These are phyloP conservation scores for Trisateles emortualis DNA, from an alignment of 2,888 invertebrate genomes.

Conservation along the genomic window DNA sequence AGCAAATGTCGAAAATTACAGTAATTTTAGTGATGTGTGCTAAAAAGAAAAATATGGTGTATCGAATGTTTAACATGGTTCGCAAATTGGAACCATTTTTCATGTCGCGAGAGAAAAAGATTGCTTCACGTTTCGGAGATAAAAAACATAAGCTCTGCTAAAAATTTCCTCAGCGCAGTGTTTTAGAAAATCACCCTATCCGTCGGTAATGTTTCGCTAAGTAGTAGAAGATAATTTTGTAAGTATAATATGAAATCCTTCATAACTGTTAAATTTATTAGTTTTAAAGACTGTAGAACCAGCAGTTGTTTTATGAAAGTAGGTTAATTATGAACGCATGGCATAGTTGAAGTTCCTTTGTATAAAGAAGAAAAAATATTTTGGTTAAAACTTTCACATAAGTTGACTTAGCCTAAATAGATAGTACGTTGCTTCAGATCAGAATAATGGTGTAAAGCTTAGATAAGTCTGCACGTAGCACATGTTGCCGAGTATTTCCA, in stretches of 20 bases:
- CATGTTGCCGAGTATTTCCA: too few species aligned
- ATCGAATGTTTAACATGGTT: conserved; percentile 35
- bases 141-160: conserved; percentile 33
- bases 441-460: too few species aligned
- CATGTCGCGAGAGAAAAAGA: conserved; percentile 30
- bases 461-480: too few species aligned
- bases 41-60: conserved; percentile 27
- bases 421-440: too few species aligned
- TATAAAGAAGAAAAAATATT: too few species aligned
- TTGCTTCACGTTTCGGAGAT: conserved; percentile 35
- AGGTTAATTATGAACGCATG: too few species aligned
- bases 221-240: not conserved
- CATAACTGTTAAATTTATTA: too few species aligned
- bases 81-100: conserved; percentile 41
- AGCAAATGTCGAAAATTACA: conserved; percentile 6
- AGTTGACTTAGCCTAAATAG: too few species aligned
- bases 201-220: not conserved
- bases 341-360: too few species aligned
- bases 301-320: too few species aligned
- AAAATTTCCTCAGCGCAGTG: conserved; percentile 10
- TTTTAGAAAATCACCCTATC: conserved; percentile 2
- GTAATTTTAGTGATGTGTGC: not conserved
- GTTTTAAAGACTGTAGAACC: too few species aligned
- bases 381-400: too few species aligned
- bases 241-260: not conserved